Conservation (phyloP, 2,113 vertebrate species). For the Hypanus sabinus region DNA sequence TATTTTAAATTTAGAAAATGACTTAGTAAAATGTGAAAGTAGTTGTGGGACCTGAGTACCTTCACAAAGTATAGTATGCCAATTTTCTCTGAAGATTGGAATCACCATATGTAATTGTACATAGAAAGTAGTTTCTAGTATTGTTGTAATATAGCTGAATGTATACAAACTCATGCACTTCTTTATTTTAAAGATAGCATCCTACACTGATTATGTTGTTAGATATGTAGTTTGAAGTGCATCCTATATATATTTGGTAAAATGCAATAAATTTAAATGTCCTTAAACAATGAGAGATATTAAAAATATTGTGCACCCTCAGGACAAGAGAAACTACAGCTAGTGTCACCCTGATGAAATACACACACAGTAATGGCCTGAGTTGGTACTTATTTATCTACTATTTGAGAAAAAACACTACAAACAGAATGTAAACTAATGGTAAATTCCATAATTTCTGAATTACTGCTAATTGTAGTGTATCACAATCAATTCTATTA, state of each 20-base stretch:
- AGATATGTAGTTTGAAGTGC: neutral
- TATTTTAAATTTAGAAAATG: too few species aligned
- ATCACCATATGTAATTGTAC: neutral
- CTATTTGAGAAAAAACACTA: conserved; percentile 22
- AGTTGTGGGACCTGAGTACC: too few species aligned
- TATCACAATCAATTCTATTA: conserved; percentile 22
- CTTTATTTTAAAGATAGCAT: neutral
- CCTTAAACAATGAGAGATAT: neutral
- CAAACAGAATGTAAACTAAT: conserved; percentile 23
- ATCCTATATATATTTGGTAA: conserved; percentile 12
- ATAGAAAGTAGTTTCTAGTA: neutral
- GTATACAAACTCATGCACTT: neutral
- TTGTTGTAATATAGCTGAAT: neutral
- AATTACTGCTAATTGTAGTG: conserved; percentile 13
- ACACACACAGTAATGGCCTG: neutral
- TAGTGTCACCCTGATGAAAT: neutral
- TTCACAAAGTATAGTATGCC: too few species aligned
- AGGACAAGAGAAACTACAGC: neutral
- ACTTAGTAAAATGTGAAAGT: too few species aligned
- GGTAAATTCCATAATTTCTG: conserved; percentile 21
- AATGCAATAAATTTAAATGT: conserved; percentile 15
- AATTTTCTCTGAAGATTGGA: neutral
- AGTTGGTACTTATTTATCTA: conserved; percentile 28
- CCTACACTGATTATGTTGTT: conserved; percentile 12
- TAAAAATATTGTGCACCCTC: conserved; percentile 22